These are phyloP conservation scores for Tetramorium simillimum DNA, from an alignment of 1,140 invertebrate genomes.

Conservation along the genomic window DNA sequence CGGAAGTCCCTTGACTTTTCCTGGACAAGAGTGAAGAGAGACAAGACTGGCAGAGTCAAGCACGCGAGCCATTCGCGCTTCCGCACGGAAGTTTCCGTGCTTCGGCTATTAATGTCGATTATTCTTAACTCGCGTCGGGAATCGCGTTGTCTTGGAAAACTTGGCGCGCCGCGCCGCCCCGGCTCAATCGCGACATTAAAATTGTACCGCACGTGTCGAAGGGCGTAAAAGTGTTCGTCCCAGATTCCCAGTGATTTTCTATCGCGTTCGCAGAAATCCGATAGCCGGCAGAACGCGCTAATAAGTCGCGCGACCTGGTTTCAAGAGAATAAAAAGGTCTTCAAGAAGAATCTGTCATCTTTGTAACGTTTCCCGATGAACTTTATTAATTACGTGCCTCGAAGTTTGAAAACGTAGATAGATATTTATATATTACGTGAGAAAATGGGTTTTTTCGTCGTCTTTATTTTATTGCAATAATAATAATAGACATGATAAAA, in stretches of 20 bases:
- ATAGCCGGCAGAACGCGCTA: slow-evolving; percentile 9
- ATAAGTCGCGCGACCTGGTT: slow-evolving; percentile 8
- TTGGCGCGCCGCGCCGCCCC: not conserved
- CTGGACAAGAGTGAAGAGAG: not conserved
- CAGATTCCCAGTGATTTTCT: not conserved
- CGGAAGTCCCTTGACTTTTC: slow-evolving; percentile 19
- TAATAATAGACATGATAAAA: not conserved
- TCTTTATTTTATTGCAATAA: not conserved
- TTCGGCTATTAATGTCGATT: slow-evolving; percentile 7
- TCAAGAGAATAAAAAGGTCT: not conserved
- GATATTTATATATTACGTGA: not conserved
- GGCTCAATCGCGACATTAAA: slow-evolving; percentile 18
- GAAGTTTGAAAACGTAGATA: not conserved
- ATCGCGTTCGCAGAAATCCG: slow-evolving; percentile 1
- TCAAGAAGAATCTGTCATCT: not conserved
- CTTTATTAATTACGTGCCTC: slow-evolving; percentile 7
- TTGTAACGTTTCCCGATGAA: not conserved
- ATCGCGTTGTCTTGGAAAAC: slow-evolving; percentile 30
- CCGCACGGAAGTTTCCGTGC: slow-evolving; percentile 5
- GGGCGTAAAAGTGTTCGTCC: not conserved
- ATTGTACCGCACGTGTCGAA: slow-evolving; percentile 26
- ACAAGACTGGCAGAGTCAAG: not conserved
- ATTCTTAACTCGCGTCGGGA: slow-evolving; percentile 41
- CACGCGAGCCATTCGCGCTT: slow-evolving; percentile 4
- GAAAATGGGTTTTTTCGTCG: not conserved